Conservation (phyloP, 1,140 invertebrate genomes). For the Ladona fulva region DNA sequence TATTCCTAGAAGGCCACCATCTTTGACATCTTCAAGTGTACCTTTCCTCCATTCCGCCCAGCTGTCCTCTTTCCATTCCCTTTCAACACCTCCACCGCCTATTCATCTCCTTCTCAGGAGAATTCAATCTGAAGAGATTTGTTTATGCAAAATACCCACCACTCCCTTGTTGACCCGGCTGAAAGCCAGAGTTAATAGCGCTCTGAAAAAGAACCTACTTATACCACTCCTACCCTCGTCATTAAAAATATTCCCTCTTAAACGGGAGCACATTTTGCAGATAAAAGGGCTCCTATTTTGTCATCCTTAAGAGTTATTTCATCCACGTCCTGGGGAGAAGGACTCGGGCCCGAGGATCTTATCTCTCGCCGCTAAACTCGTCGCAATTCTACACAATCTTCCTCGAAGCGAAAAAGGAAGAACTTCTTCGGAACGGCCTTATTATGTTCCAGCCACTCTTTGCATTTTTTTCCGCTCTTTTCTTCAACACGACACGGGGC, state of each 20-base stretch:
- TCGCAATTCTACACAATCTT: background rate
- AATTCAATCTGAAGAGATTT: conserved; percentile 7
- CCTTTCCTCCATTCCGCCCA: too few species aligned
- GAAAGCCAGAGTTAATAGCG: conserved; percentile 4
- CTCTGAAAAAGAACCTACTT: background rate
- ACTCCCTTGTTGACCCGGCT: background rate
- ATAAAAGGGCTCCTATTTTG: background rate
- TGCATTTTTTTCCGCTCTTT: background rate
- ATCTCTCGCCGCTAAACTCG: background rate
- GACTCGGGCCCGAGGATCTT: background rate
- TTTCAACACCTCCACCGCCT: background rate
- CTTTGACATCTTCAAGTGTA: too few species aligned
- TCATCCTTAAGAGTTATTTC: background rate
- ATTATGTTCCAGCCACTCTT: too few species aligned
- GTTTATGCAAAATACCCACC: background rate
- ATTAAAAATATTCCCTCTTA: conserved; percentile 10
- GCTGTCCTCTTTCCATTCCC: background rate
- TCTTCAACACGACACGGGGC: background rate
- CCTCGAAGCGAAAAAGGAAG: too few species aligned
- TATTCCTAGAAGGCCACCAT: too few species aligned
- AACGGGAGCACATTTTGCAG: background rate
- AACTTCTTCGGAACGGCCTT: too few species aligned
- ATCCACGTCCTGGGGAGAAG: background rate
- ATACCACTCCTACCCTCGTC: background rate
- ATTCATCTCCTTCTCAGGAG: background rate